phyloP scores from a whole-genome alignment of 2,113 vertebrate genomes.

The Urocolius indicus region DNA sequence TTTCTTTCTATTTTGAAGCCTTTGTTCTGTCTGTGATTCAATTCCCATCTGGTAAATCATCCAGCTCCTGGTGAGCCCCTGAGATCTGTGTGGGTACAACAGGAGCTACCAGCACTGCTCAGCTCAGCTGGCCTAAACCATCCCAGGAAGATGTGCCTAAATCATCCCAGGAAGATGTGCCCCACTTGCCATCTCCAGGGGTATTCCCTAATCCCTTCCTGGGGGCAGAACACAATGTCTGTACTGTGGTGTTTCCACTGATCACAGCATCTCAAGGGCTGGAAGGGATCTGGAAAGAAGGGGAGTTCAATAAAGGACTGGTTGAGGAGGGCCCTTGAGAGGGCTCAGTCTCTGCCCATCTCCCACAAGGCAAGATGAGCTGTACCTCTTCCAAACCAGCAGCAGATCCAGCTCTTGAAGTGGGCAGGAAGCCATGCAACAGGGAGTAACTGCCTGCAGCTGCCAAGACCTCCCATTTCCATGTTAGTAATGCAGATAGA shows the following conservation, averaged over 20 bases:
- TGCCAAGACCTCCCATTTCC: slow-evolving; percentile 49
- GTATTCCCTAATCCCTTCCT: neutral
- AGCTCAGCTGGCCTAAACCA: neutral
- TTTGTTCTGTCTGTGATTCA: neutral
- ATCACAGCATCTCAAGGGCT: too few species aligned
- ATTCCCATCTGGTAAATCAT: neutral
- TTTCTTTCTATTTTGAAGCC: neutral
- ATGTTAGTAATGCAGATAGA: slow-evolving; percentile 21
- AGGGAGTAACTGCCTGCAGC: neutral
- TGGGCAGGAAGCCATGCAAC: neutral
- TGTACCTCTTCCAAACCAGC: neutral
- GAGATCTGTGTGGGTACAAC: neutral
- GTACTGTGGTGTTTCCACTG: neutral
- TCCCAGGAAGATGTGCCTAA: neutral
- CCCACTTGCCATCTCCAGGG: neutral
- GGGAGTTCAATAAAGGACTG: neutral
- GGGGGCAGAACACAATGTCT: neutral
- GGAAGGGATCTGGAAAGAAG: too few species aligned
- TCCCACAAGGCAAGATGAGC: neutral
- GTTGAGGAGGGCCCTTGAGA: neutral
- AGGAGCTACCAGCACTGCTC: neutral
- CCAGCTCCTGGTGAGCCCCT: neutral
- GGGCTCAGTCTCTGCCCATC: neutral
- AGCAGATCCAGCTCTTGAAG: neutral
- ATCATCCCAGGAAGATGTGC: neutral